These are phyloP conservation scores for Antennarius maculatus DNA, from an alignment of 2,797 vertebrate species.

Conservation along the genomic window DNA sequence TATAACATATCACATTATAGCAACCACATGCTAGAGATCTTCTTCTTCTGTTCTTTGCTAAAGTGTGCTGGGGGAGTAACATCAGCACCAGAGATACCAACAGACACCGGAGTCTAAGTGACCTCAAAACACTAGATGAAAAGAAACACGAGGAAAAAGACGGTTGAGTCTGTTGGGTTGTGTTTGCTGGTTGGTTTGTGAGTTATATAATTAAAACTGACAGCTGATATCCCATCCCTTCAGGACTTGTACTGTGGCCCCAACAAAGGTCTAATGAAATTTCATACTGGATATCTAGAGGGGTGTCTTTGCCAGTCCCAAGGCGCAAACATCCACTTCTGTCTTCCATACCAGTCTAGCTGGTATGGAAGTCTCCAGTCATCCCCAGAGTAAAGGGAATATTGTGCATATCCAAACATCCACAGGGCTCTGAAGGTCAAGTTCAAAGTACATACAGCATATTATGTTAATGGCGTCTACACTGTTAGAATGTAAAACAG, in stretches of 20 bases:
- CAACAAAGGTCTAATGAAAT: slow-evolving; percentile 38
- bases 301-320: slow-evolving; percentile 26
- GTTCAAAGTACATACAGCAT: slow-evolving; percentile 36
- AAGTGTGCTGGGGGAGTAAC: no score
- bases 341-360: slow-evolving; percentile 34
- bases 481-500: slow-evolving; percentile 54
- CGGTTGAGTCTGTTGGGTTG: no score
- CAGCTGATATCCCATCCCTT: slow-evolving; percentile 20
- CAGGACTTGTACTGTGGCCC: slow-evolving; percentile 45
- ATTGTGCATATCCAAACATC: slow-evolving; percentile 33
- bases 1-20: no score
- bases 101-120: no score
- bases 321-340: slow-evolving; percentile 30
- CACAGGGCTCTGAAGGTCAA: slow-evolving; percentile 49
- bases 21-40: no score
- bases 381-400: slow-evolving; percentile 38
- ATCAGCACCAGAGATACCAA: no score
- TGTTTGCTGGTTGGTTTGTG: no score
- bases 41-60: no score
- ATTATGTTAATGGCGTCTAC: slow-evolving; percentile 49
- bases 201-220: slow-evolving; percentile 15
- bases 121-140: no score
- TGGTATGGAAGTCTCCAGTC: slow-evolving; percentile 29
- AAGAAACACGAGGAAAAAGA: no score
- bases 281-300: slow-evolving; percentile 21